Evolutionary conservation across 2,797 vertebrate species (phyloP).

Genomic region (Synaphobranchus kaupii): DNA sequence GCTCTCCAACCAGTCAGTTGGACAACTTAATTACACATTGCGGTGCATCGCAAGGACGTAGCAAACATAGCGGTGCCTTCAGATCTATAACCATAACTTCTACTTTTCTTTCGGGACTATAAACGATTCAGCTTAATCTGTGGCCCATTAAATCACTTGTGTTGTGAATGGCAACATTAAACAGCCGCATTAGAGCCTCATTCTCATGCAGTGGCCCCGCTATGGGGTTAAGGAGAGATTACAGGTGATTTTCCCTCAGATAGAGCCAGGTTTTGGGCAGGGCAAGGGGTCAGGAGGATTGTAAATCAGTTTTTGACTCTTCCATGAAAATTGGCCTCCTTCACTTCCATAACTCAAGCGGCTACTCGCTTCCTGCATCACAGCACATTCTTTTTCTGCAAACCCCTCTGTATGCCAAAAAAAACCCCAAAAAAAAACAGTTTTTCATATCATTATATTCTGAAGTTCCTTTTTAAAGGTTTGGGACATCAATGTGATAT

Average conservation of each 20-base stretch:
- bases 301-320: background rate
- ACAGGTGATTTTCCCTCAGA: no score
- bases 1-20: no score
- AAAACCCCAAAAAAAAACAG: no score
- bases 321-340: conserved; percentile 6
- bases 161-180: background rate
- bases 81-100: no score
- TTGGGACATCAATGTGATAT: background rate
- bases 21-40: background rate
- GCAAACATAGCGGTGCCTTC: background rate
- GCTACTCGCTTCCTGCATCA: no score
- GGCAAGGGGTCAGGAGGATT: background rate
- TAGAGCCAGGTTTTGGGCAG: background rate
- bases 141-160: background rate
- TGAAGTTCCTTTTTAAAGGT: no score
- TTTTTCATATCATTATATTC: no score
- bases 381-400: no score
- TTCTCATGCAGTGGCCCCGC: background rate
- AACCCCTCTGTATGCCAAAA: no score
- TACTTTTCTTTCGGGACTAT: background rate
- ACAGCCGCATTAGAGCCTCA: background rate
- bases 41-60: background rate
- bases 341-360: no score
- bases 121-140: background rate
- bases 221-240: background rate